These are phyloP conservation scores for Galerucella calmariensis DNA, from an alignment of 2,888 invertebrate species.

Conservation along the genomic window DNA sequence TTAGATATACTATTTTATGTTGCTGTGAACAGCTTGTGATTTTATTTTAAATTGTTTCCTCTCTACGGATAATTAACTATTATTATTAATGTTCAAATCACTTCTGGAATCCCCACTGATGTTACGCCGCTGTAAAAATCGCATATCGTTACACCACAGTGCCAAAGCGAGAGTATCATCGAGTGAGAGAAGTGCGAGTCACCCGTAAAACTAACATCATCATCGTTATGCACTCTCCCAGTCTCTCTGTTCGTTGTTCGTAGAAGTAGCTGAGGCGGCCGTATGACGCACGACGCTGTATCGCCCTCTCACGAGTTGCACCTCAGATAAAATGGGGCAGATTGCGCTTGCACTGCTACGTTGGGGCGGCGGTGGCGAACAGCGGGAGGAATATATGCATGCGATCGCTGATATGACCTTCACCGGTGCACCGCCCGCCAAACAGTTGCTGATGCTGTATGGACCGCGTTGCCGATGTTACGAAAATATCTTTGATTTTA, in stretches of 20 bases:
- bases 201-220: slow-evolving; percentile 11
- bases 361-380: slow-evolving; percentile 38
- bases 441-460: slow-evolving; percentile 48
- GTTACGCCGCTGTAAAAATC: background rate
- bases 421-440: slow-evolving; percentile 47
- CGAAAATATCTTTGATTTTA: background rate
- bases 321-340: slow-evolving; percentile 48
- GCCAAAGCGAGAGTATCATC: background rate
- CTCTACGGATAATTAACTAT: no score
- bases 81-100: background rate
- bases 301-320: slow-evolving; percentile 53
- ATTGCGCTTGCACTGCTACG: slow-evolving; percentile 40
- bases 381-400: slow-evolving; percentile 52
- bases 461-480: background rate
- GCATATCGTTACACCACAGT: slow-evolving; percentile 13
- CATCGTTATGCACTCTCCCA: slow-evolving; percentile 16
- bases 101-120: background rate
- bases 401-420: slow-evolving; percentile 53
- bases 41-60: no score
- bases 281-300: slow-evolving; percentile 24
- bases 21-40: no score
- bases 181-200: slow-evolving; percentile 15
- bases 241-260: slow-evolving; percentile 14
- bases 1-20: no score
- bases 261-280: slow-evolving; percentile 15